Evolutionary conservation across 92 coral and sea anemone species (phyloP), one percentile per base, ranked within the genome.

Genomic region (Zoanthus gigantus): DNA sequence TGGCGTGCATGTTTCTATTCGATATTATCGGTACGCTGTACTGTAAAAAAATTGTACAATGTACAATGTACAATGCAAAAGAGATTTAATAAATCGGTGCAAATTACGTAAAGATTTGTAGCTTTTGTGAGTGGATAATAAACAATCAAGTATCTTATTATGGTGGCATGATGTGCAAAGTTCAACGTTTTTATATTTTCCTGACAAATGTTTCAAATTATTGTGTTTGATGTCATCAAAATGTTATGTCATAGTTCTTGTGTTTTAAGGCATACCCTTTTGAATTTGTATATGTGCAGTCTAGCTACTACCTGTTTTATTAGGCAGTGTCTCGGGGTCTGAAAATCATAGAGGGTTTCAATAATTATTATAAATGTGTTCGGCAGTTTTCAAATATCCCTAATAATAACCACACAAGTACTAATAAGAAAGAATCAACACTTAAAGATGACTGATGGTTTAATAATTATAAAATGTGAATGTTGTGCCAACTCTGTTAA

Each of bases 301-400:
- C 66, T 58, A 58, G 66, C 66, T 58, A 58, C 66, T 58, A 58
- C 66, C 66, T 58, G 66, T 58, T 58, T 58, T 58, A 58, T 58
- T 58, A 58, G 66, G 66, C 66, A 58, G 66, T 58, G 66, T 58
- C 66, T 58, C 66, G 66, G 66, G 66, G 66, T 58, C 66, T 58
- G 66, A 58, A 58, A 58, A 58, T 58, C 66, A 58, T 58, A 58
- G 66, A 11, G 66, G 66, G 66, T 58, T 58, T 58, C 66, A 58
- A 58, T 58, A 58, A 58, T 58, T 58, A 58, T 58, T 58, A 58
- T 58, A 58, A 58, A 58, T 13, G 18, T 58, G 66, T 58, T 58
- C 66, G 66, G 66, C 66, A 58, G 17, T 58, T 58, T 58, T 58
- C n/a, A 58, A 50, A 58, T 58, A 12, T 58, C n/a, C 0, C 66